These are phyloP conservation scores for Dryocosmus kuriphilus DNA, from an alignment of 2,888 invertebrate species.

Conservation along the genomic window DNA sequence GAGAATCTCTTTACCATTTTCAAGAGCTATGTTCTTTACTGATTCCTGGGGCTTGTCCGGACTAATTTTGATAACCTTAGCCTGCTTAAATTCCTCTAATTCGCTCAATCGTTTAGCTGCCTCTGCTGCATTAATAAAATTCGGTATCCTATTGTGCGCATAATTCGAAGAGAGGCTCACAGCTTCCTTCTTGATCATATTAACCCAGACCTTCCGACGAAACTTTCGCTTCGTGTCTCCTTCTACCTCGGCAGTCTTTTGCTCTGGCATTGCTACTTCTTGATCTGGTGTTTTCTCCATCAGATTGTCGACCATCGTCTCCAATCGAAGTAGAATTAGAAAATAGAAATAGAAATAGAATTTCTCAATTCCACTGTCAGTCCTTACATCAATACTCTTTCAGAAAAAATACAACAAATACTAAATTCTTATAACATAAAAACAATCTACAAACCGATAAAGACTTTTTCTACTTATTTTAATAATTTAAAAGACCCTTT, in stretches of 20 bases:
- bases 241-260: constrained; percentile 30
- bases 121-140: constrained; percentile 87
- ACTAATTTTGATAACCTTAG: constrained; percentile 84
- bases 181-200: constrained; percentile 84
- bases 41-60: constrained; percentile 91
- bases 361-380: too few species aligned
- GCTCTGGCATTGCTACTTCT: neutral
- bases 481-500: too few species aligned
- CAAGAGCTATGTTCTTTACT: constrained; percentile 81
- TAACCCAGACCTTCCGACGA: constrained; percentile 88
- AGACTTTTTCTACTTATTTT: too few species aligned
- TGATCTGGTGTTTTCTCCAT: constrained; percentile 31
- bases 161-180: constrained; percentile 84
- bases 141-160: constrained; percentile 88
- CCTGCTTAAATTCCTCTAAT: constrained; percentile 87
- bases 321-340: too few species aligned
- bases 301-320: neutral
- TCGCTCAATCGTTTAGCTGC: constrained; percentile 85
- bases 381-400: too few species aligned
- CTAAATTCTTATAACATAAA: too few species aligned
- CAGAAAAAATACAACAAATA: too few species aligned
- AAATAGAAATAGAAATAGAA: too few species aligned
- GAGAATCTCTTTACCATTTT: constrained; percentile 83
- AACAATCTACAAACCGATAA: too few species aligned
- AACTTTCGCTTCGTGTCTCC: constrained; percentile 83